These are phyloP conservation scores for Geopemphigus sp. DNA, from an alignment of 1,140 invertebrate species.

Conservation along the genomic window DNA sequence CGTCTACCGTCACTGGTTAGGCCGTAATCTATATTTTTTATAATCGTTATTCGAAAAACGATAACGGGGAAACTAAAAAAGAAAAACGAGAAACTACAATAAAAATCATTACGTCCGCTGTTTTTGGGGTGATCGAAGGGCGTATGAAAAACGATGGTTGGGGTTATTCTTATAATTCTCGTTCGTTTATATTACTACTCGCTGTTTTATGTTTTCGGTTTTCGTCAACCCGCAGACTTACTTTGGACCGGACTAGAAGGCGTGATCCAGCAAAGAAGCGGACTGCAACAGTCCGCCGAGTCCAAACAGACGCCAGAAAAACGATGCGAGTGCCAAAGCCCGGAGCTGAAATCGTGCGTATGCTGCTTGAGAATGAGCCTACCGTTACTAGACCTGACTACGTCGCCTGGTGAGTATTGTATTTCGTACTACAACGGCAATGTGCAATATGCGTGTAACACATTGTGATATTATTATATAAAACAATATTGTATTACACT, in stretches of 20 bases:
- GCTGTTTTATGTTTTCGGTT: not conserved
- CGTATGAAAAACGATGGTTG: too few relatives aligned
- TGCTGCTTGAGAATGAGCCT: constrained; percentile 38
- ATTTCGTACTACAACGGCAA: not conserved
- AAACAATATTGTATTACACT: too few relatives aligned
- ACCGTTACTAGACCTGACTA: constrained; percentile 29
- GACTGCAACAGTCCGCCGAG: not conserved
- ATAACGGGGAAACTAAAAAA: too few relatives aligned
- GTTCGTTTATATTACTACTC: not conserved
- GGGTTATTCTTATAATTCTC: not conserved
- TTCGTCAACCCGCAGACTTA: not conserved
- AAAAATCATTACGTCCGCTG: too few relatives aligned
- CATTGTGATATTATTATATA: too few relatives aligned
- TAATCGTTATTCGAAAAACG: too few relatives aligned
- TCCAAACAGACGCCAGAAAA: constrained; percentile 39
- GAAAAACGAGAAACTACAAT: too few relatives aligned
- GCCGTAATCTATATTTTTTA: too few relatives aligned
- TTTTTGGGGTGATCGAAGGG: too few relatives aligned
- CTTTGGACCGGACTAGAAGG: constrained; percentile 32
- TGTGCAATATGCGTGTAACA: not conserved
- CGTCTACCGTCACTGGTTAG: constrained; percentile 23
- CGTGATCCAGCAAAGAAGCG: constrained; percentile 26
- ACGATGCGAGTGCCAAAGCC: constrained; percentile 43
- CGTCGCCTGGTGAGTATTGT: constrained; percentile 27
- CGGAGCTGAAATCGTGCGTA: constrained; percentile 44